Conservation (phyloP, 2,797 vertebrate genomes). For the Iguana delicatissima region DNA sequence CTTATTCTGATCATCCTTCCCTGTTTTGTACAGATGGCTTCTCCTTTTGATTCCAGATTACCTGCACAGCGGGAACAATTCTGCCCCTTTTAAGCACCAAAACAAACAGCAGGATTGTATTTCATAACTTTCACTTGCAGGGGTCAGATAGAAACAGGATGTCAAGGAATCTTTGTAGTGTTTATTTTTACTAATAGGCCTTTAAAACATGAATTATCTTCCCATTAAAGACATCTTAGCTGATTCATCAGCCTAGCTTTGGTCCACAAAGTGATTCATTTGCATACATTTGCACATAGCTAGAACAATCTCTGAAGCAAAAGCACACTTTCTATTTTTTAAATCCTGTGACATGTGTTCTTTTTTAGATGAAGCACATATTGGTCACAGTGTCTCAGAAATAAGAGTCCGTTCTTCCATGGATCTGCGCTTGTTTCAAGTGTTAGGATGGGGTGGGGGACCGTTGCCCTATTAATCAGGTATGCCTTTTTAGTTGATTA, state of each 20-base stretch:
- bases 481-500: not conserved
- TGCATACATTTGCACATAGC: not conserved
- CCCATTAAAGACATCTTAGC: not conserved
- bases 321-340: not conserved
- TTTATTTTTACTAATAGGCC: not conserved
- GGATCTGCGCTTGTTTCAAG: not conserved
- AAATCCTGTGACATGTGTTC: too few relatives aligned
- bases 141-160: not conserved
- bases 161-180: not conserved
- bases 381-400: not conserved
- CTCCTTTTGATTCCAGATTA: not conserved
- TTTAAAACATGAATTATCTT: not conserved
- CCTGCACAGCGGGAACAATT: not conserved
- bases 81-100: accelerated
- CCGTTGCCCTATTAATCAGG: not conserved
- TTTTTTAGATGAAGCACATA: not conserved
- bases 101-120: not conserved
- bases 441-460: too few relatives aligned
- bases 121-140: not conserved
- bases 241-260: not conserved
- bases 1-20: not conserved
- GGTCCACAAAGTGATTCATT: not conserved
- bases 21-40: not conserved
- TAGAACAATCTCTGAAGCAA: not conserved
- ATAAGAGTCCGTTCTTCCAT: not conserved